Evolutionary conservation across 2,797 vertebrate species (phyloP).

Genomic region (Cossypha caffra): DNA sequence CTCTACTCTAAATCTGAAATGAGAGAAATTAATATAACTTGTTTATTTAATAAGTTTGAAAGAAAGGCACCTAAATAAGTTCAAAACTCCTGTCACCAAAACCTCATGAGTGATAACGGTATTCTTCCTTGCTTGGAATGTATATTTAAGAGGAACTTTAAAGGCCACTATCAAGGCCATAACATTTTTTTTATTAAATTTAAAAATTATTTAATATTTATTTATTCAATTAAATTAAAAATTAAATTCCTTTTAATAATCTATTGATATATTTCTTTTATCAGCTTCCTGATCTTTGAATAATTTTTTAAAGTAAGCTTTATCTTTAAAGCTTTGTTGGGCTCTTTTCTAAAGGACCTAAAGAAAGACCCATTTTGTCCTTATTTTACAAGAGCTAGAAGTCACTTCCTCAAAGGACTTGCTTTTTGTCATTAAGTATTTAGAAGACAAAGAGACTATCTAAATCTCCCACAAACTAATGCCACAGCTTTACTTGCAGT

Average conservation of each 20-base stretch:
- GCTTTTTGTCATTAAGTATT: conserved; percentile 53
- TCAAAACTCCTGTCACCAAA: background rate
- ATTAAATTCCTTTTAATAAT: no score
- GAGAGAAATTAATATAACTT: background rate
- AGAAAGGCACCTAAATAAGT: background rate
- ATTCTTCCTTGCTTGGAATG: background rate
- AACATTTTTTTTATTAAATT: background rate
- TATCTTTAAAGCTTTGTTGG: background rate
- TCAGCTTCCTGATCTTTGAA: background rate
- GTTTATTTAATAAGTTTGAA: background rate
- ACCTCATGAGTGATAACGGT: background rate
- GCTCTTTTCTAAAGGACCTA: background rate
- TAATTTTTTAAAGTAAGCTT: background rate
- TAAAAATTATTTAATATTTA: no score
- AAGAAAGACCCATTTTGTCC: background rate
- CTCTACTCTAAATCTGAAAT: background rate
- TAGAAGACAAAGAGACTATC: conserved; percentile 45
- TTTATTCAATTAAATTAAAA: no score
- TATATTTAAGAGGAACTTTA: background rate
- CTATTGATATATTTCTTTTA: background rate
- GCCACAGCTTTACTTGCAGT: conserved; percentile 42
- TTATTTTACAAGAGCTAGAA: conserved; percentile 28
- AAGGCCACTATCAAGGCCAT: background rate
- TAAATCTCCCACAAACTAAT: conserved; percentile 21
- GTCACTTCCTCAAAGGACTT: conserved; percentile 19